Evolutionary conservation across 2,888 invertebrate species (phyloP).

Genomic region (Eupithecia vulgata): DNA sequence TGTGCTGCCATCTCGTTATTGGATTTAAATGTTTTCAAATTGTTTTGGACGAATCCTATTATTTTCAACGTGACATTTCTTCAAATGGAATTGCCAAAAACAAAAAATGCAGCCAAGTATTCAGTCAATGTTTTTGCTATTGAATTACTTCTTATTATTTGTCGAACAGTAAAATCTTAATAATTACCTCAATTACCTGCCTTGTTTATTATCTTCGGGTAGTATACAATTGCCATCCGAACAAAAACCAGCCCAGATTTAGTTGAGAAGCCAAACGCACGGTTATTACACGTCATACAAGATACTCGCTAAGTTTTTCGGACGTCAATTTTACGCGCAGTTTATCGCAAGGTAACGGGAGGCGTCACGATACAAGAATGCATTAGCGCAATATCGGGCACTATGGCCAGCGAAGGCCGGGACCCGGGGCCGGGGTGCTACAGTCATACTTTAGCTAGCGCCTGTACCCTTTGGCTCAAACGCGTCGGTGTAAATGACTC

Average conservation of each 20-base stretch:
- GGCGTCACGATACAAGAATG: conserved; percentile 73
- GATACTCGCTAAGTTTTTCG: conserved; percentile 66
- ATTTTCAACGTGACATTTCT: background rate
- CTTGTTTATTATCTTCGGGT: conserved; percentile 36
- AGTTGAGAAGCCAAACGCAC: conserved; percentile 17
- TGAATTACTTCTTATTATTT: background rate
- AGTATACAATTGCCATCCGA: conserved; percentile 43
- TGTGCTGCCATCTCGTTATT: conserved; percentile 24
- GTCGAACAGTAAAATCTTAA: background rate
- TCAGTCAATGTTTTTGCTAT: background rate
- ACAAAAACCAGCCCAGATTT: conserved; percentile 24
- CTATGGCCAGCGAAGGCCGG: background rate
- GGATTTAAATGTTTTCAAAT: conserved; percentile 25
- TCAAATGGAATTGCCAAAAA: background rate
- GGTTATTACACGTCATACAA: conserved; percentile 58
- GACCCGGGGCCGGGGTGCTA: background rate
- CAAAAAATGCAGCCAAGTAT: background rate
- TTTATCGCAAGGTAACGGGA: conserved; percentile 68
- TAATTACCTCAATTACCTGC: background rate
- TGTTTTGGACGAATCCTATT: background rate
- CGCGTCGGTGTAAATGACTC: conserved; percentile 75
- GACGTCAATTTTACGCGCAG: conserved; percentile 69
- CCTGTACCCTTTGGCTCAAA: conserved; percentile 50
- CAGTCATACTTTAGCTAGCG: background rate
- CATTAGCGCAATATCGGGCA: conserved; percentile 67